phyloP scores from a whole-genome alignment of 2,888 invertebrate species.

The Unio pictorum region DNA sequence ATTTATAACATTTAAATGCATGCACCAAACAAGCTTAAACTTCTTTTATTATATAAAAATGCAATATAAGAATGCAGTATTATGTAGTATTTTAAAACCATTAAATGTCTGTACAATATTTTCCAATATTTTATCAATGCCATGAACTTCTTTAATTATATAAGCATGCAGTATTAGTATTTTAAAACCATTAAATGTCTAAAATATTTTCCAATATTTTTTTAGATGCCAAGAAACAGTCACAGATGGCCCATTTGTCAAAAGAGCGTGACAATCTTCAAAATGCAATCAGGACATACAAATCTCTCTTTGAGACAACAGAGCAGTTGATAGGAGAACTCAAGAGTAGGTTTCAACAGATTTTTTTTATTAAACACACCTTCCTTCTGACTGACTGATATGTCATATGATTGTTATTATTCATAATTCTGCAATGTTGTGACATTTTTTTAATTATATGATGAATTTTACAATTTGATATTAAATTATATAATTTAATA shows the following conservation, averaged over 20 bases:
- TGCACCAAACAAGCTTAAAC: too few species aligned
- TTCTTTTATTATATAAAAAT: too few species aligned
- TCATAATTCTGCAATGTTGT: not conserved
- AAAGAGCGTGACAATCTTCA: constrained; percentile 66
- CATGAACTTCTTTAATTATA: constrained; percentile 27
- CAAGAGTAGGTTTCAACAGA: constrained; percentile 55
- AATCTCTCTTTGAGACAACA: constrained; percentile 68
- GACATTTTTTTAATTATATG: not conserved
- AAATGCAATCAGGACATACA: constrained; percentile 63
- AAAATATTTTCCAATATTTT: constrained; percentile 2
- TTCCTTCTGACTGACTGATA: too few species aligned
- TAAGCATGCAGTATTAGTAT: too few species aligned
- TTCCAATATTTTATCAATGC: constrained; percentile 53
- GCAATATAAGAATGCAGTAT: too few species aligned
- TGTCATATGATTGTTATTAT: not conserved
- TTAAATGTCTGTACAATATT: too few species aligned
- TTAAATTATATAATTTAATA: too few species aligned
- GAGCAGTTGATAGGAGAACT: constrained; percentile 68
- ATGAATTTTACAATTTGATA: too few species aligned
- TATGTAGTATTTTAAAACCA: too few species aligned
- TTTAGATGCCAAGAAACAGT: constrained; percentile 70
- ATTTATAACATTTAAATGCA: too few species aligned
- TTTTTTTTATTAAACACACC: not conserved
- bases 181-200: too few species aligned
- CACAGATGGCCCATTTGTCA: constrained; percentile 67